Percentiles rank a stretch among this genome's conserved stretches.
Conservation (phyloP, 2,113 vertebrate genomes). For the Struthidea cinerea region DNA sequence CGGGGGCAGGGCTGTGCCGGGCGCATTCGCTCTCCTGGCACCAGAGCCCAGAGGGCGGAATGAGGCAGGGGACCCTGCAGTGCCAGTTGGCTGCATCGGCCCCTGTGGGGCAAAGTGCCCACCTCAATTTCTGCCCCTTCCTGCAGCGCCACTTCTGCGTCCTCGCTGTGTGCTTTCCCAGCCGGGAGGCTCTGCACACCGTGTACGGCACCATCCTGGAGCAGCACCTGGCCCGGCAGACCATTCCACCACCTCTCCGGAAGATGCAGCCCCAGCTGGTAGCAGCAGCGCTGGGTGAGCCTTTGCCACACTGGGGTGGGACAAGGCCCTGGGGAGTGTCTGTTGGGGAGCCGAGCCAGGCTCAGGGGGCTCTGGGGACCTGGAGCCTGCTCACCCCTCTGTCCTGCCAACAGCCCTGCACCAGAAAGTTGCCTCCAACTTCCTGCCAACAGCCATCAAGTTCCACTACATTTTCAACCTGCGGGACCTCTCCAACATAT, state of each 20-base stretch:
- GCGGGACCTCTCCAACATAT: slow-evolving; percentile 76
- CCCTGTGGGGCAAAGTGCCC: background rate
- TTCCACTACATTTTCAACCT: slow-evolving; percentile 80
- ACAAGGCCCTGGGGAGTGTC: background rate
- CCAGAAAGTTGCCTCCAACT: slow-evolving; percentile 65
- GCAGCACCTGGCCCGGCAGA: slow-evolving; percentile 65
- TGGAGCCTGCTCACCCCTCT: background rate
- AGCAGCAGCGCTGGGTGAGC: slow-evolving; percentile 68
- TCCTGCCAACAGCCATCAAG: slow-evolving; percentile 76
- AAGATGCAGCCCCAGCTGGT: slow-evolving; percentile 62
- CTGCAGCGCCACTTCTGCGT: slow-evolving; percentile 75
- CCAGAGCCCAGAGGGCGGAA: background rate
- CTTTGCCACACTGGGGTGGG: fast-evolving
- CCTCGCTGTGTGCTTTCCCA: slow-evolving; percentile 70
- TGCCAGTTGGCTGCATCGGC: background rate
- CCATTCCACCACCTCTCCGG: background rate
- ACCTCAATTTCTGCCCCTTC: fast-evolving
- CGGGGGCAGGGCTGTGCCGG: fast-evolving
- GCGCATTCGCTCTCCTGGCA: fast-evolving
- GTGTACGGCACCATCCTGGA: slow-evolving; percentile 69
- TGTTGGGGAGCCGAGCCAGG: background rate
- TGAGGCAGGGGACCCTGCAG: background rate
- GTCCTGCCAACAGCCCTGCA: slow-evolving; percentile 64
- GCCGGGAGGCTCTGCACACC: slow-evolving; percentile 67
- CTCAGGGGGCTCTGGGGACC: background rate